These are phyloP conservation scores for Andrena haemorrhoa DNA, from an alignment of 2,888 invertebrate genomes.

Conservation along the genomic window DNA sequence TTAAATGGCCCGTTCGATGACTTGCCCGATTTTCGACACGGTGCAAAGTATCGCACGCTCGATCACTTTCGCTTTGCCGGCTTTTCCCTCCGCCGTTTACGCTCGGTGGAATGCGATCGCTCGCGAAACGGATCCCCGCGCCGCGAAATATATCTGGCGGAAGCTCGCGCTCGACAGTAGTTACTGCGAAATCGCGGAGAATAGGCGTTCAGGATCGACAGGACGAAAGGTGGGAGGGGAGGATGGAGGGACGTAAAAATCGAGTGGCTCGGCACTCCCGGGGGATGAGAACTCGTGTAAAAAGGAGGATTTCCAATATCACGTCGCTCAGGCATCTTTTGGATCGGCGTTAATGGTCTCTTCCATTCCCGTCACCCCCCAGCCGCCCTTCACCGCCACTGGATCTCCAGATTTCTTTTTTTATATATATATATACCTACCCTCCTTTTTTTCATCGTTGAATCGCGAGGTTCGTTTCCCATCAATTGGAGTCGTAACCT, in stretches of 20 bases:
- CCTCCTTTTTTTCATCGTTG: conserved; percentile 35
- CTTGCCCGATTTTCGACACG: conserved; percentile 9
- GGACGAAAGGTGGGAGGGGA: background rate
- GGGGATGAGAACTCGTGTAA: conserved; percentile 48
- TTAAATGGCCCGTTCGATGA: conserved; percentile 2
- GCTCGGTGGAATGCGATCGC: background rate
- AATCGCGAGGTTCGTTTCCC: conserved; percentile 43
- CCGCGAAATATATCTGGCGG: conserved; percentile 36
- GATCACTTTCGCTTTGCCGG: conserved; percentile 21
- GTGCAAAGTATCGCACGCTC: conserved; percentile 1
- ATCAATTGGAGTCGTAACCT: conserved; percentile 44
- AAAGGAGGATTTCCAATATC: conserved; percentile 62
- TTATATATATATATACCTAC: conserved; percentile 2
- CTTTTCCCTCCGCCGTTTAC: conserved; percentile 21
- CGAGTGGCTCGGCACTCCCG: conserved; percentile 54
- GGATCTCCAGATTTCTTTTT: conserved; percentile 32
- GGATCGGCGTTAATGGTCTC: conserved; percentile 65
- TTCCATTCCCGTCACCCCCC: conserved; percentile 39
- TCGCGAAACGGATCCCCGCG: conserved; percentile 27
- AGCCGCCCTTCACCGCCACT: conserved; percentile 19
- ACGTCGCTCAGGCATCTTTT: conserved; percentile 57
- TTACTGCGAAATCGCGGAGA: conserved; percentile 48
- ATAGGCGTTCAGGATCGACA: conserved; percentile 28
- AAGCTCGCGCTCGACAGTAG: conserved; percentile 37
- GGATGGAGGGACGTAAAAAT: conserved; percentile 44